Conservation (phyloP, 2,797 vertebrate species). For the Channallabes apus region DNA sequence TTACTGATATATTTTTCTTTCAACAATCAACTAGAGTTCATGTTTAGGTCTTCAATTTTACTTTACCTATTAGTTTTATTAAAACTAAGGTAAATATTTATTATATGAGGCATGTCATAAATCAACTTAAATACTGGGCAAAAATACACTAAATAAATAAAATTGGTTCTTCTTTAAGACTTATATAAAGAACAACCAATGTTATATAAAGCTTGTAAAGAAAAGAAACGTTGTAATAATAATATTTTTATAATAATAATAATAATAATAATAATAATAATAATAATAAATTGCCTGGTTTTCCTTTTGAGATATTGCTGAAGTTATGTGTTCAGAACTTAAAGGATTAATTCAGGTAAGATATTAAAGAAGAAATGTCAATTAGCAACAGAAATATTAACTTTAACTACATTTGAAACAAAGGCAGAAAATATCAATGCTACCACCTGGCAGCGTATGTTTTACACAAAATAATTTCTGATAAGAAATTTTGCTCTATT, state of each 20-base stretch:
- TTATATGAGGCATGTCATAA: background rate
- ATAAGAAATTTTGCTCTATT: too few species aligned
- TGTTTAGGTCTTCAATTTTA: background rate
- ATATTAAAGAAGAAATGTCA: background rate
- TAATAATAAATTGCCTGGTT: background rate
- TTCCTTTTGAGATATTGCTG: background rate
- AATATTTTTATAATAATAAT: background rate
- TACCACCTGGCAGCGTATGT: background rate
- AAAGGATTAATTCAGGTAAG: background rate
- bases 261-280: background rate
- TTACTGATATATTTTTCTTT: background rate
- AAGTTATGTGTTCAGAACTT: background rate
- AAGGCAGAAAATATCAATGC: background rate
- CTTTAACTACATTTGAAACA: background rate
- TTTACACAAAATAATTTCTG: conserved; percentile 14
- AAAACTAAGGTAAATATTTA: background rate
- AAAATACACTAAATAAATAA: background rate
- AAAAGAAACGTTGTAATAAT: background rate
- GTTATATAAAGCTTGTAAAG: background rate
- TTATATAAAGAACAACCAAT: too few species aligned
- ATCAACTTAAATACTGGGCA: background rate
- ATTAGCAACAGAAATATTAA: background rate
- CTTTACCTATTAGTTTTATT: background rate
- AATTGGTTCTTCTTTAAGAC: background rate
- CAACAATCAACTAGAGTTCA: background rate